Percentiles rank a stretch among this genome's conserved stretches.
phyloP scores from a whole-genome alignment of 2,113 vertebrate genomes.

The Blennius ocellaris region DNA sequence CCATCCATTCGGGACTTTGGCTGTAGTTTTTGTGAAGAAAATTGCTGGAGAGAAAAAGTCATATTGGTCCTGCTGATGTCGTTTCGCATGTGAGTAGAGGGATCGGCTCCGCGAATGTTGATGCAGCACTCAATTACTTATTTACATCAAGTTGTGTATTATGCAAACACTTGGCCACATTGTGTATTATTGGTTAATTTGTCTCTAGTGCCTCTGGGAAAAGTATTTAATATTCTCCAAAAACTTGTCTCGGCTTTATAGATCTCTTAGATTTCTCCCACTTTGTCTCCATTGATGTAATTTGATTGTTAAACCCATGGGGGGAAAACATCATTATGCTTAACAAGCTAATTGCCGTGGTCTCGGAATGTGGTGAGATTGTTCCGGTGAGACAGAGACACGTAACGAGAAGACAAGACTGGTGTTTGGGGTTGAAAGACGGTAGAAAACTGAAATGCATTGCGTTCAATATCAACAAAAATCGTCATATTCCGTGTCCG shows the following conservation, averaged over 20 bases:
- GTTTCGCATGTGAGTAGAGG: slow-evolving; percentile 62
- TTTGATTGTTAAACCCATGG: not conserved
- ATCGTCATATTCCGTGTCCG: not conserved
- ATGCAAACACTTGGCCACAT: slow-evolving; percentile 26
- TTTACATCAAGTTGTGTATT: slow-evolving; percentile 49
- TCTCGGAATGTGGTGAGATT: not conserved
- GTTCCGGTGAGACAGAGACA: not conserved
- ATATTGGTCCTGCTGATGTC: slow-evolving; percentile 31
- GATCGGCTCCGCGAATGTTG: not conserved
- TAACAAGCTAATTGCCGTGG: not conserved
- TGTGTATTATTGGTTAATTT: slow-evolving; percentile 29
- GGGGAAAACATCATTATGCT: not conserved
- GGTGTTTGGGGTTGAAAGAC: not conserved
- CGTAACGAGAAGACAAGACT: not conserved
- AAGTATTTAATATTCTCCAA: slow-evolving; percentile 37
- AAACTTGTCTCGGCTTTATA: not conserved
- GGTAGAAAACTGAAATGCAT: not conserved
- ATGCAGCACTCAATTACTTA: slow-evolving; percentile 18
- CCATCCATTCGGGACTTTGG: slow-evolving; percentile 20
- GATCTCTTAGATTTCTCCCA: not conserved
- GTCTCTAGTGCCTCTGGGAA: slow-evolving; percentile 15
- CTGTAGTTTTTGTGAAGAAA: too few relatives aligned
- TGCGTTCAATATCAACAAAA: not conserved
- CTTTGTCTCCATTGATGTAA: not conserved
- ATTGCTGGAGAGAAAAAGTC: slow-evolving; percentile 20